Evolutionary conservation across 2,113 vertebrate genomes (phyloP).

Genomic region (Cynoglossus semilaevis): DNA sequence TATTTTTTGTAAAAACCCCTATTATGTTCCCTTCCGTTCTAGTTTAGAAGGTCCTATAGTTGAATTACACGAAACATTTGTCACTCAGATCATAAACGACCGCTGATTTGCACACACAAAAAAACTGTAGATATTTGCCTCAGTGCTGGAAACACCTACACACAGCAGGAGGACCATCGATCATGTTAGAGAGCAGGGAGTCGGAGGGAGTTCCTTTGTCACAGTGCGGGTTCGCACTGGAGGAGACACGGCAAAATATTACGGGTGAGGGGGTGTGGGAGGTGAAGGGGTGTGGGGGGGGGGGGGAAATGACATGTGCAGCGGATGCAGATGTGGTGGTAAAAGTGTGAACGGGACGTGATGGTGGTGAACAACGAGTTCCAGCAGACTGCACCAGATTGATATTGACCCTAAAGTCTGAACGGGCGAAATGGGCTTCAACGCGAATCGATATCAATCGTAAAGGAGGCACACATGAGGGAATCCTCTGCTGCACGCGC

Average conservation of each 20-base stretch:
- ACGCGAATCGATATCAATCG: slow-evolving; percentile 10
- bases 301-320: slow-evolving; percentile 5
- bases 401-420: slow-evolving; percentile 39
- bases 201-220: slow-evolving; percentile 31
- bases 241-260: too few relatives aligned
- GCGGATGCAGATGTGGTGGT: slow-evolving; percentile 17
- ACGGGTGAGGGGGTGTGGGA: too few relatives aligned
- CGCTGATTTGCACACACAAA: too few relatives aligned
- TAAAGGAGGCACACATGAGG: slow-evolving; percentile 4
- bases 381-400: too few relatives aligned
- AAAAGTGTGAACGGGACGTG: slow-evolving; percentile 50
- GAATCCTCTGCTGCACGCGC: slow-evolving; percentile 21
- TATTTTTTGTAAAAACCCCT: too few relatives aligned
- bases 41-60: too few relatives aligned
- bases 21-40: too few relatives aligned
- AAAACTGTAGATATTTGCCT: too few relatives aligned
- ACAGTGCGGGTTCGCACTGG: slow-evolving; percentile 30
- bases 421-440: slow-evolving; percentile 18
- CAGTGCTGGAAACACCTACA: too few relatives aligned
- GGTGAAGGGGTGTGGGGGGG: too few relatives aligned
- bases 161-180: background rate
- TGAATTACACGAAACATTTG: too few relatives aligned
- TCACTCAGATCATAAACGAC: too few relatives aligned
- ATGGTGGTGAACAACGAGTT: slow-evolving; percentile 2
- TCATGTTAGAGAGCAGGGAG: slow-evolving; percentile 18